Evolutionary conservation across 2,113 vertebrate species (phyloP).

Genomic region (Climacteris rufus): DNA sequence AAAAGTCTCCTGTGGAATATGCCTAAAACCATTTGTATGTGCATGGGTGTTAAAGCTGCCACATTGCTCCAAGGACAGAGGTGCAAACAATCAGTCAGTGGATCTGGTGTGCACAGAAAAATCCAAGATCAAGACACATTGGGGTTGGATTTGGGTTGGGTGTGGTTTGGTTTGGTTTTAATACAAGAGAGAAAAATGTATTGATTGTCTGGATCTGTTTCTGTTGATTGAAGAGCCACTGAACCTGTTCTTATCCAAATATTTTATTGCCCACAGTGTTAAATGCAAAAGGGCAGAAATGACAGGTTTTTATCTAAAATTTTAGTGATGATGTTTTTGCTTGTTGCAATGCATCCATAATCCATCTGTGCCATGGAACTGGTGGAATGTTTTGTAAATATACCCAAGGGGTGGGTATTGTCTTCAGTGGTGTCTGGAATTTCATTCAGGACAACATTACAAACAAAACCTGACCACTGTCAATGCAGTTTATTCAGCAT

Average conservation of each 20-base stretch:
- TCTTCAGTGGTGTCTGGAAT: neutral
- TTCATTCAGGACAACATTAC: neutral
- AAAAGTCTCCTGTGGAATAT: neutral
- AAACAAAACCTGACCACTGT: neutral
- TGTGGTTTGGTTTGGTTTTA: neutral
- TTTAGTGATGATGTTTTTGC: neutral
- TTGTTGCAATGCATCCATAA: neutral
- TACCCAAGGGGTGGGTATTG: neutral
- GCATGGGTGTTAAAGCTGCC: neutral
- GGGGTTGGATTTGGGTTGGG: neutral
- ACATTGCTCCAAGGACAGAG: neutral
- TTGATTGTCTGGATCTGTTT: neutral
- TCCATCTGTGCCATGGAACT: neutral
- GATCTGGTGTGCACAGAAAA: neutral
- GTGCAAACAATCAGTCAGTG: neutral
- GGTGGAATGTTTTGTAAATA: neutral
- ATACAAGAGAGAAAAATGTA: neutral
- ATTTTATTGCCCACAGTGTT: neutral
- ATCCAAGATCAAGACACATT: neutral
- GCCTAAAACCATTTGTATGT: neutral
- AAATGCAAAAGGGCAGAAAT: neutral
- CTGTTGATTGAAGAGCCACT: neutral
- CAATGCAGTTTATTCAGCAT: neutral
- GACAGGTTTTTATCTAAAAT: neutral
- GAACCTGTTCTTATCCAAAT: neutral